A percentile compares a stretch with the other conserved stretches of the same genome.
These are phyloP conservation scores for Papilio machaon DNA, from an alignment of 1,140 invertebrate species.

Conservation along the genomic window DNA sequence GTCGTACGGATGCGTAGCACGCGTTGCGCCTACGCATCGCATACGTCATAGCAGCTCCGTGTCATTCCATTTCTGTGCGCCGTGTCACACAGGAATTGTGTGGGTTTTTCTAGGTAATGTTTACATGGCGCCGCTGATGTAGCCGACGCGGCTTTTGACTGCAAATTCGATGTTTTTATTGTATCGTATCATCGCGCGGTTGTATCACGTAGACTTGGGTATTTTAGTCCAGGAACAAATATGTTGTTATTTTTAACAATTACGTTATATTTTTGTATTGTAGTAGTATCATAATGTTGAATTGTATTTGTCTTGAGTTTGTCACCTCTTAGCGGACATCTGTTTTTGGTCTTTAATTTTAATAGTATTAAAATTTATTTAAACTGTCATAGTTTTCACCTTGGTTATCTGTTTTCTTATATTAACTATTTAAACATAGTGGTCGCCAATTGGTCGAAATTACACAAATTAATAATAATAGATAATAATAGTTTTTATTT, in stretches of 20 bases:
- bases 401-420: too few relatives aligned
- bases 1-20: conserved; percentile 58
- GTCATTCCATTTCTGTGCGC: conserved; percentile 44
- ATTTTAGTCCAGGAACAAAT: background rate
- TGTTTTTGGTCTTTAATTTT: background rate
- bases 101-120: conserved; percentile 73
- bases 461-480: too few relatives aligned
- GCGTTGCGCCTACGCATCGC: conserved; percentile 60
- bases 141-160: conserved; percentile 49
- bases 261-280: background rate
- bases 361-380: background rate
- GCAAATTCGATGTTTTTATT: conserved; percentile 44
- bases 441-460: too few relatives aligned
- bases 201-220: background rate
- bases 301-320: too few relatives aligned
- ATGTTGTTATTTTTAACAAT: background rate
- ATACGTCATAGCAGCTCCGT: conserved; percentile 43
- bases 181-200: background rate
- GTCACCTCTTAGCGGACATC: too few relatives aligned
- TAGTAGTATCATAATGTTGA: too few relatives aligned
- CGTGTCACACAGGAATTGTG: conserved; percentile 58
- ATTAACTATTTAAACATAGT: too few relatives aligned
- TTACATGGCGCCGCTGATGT: conserved; percentile 52
- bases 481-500: too few relatives aligned
- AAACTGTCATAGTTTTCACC: too few relatives aligned